phyloP scores from a whole-genome alignment of 1,140 invertebrate species.

The Drosophila navojoa region DNA sequence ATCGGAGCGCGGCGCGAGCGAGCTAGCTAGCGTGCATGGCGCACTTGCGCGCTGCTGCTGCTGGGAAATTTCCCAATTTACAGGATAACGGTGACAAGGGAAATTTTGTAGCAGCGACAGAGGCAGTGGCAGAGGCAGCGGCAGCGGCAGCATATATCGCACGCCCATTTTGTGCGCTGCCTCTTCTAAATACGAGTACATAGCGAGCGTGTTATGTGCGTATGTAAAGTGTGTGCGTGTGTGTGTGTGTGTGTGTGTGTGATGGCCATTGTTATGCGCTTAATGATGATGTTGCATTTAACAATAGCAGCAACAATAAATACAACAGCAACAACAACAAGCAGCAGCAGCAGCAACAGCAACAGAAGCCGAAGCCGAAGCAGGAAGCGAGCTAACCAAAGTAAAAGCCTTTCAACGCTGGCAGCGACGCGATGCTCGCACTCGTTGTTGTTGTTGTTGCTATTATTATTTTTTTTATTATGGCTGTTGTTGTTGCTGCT shows the following conservation, averaged over 20 bases:
- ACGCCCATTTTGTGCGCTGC: conserved; percentile 64
- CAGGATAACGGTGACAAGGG: conserved; percentile 39
- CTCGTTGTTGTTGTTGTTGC: conserved; percentile 13
- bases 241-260: conserved; percentile 34
- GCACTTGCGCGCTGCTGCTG: conserved; percentile 51
- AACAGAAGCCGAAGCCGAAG: conserved; percentile 1
- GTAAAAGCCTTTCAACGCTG: conserved; percentile 60
- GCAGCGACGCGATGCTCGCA: conserved; percentile 18
- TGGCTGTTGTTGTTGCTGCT: conserved; percentile 29
- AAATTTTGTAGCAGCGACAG: conserved; percentile 43
- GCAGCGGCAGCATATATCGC: conserved; percentile 26
- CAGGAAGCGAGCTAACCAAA: conserved; percentile 18
- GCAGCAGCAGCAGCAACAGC: background rate
- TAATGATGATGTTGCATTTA: conserved; percentile 81
- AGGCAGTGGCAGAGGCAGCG: background rate
- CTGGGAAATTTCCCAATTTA: conserved; percentile 49
- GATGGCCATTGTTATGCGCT: conserved; percentile 73
- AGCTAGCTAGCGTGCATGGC: conserved; percentile 32
- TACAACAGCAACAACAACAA: conserved; percentile 22
- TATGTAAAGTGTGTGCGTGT: conserved; percentile 6
- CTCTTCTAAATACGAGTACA: conserved; percentile 20
- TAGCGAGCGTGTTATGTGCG: conserved; percentile 2
- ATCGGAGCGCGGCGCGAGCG: conserved; percentile 50
- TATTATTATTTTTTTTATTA: conserved; percentile 15
- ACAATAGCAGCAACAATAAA: conserved; percentile 57